Conservation (phyloP, 2,797 vertebrate genomes). For the Danio albolineatus region DNA sequence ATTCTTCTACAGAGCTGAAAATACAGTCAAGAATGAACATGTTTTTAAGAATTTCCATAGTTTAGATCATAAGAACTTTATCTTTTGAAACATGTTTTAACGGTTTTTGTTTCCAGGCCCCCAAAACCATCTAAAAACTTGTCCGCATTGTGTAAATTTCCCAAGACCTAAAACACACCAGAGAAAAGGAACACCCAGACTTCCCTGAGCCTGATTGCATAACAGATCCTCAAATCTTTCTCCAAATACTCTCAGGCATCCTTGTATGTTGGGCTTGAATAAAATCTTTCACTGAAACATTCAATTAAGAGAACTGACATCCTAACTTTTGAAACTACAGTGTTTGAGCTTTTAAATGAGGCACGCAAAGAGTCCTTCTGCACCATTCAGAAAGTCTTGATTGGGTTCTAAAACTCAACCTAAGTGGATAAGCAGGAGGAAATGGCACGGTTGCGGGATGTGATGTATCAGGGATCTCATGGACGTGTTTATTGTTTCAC, state of each 20-base stretch:
- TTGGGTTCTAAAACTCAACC: neutral
- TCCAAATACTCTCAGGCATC: neutral
- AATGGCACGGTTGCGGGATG: conserved; percentile 14
- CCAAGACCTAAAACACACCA: neutral
- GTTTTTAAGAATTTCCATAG: too few species aligned
- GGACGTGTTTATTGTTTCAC: neutral
- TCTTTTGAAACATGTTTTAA: too few species aligned
- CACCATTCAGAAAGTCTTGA: conserved; percentile 9
- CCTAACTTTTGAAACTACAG: conserved; percentile 4
- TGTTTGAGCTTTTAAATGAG: conserved; percentile 8
- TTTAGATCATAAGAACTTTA: too few species aligned
- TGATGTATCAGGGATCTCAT: neutral
- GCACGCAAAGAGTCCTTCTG: neutral
- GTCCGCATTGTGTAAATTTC: too few species aligned
- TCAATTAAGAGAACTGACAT: neutral
- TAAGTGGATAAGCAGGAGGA: conserved; percentile 11
- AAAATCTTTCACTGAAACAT: conserved; percentile 13
- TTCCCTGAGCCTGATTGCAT: neutral
- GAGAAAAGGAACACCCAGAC: neutral
- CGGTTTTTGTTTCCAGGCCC: too few species aligned
- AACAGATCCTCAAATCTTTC: neutral
- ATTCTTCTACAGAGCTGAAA: too few species aligned
- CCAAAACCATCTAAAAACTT: too few species aligned
- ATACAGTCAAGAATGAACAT: too few species aligned
- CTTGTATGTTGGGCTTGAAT: neutral